These are phyloP conservation scores for Microcaecilia unicolor DNA, from an alignment of 2,797 vertebrate species.

Conservation along the genomic window DNA sequence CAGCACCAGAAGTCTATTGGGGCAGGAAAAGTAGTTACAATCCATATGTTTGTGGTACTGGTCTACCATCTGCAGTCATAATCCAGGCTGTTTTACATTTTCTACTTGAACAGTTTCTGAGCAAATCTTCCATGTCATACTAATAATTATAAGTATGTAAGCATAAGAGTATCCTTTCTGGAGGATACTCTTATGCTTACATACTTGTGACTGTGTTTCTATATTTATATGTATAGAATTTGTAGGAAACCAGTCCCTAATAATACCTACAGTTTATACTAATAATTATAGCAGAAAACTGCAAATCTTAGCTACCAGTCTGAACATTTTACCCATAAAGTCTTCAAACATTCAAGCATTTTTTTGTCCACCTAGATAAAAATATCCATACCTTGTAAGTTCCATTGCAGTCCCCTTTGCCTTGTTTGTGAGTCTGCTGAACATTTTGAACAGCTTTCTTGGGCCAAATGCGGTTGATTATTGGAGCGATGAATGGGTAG, in stretches of 20 bases:
- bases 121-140: not conserved
- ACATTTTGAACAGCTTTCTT: constrained; percentile 57
- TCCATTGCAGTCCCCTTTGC: constrained; percentile 25
- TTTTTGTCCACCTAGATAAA: accelerated
- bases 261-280: no score
- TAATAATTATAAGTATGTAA: no score
- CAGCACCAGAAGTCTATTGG: not conserved
- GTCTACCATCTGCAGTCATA: no score
- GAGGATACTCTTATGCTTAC: no score
- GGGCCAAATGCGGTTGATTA: constrained; percentile 71
- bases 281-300: not conserved
- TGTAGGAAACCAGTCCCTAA: no score
- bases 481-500: constrained; percentile 76
- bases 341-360: not conserved
- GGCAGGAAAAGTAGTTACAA: no score
- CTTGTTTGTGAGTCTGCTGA: constrained; percentile 7
- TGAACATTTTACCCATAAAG: constrained; percentile 25
- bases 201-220: no score
- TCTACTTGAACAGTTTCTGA: no score
- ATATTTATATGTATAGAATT: no score
- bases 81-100: not conserved
- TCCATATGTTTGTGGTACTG: no score
- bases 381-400: constrained; percentile 35
- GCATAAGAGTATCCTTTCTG: no score
- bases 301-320: not conserved